Base-by-base conservation (phyloP, 1,140 invertebrate genomes). In the Ganaspis sp. region DNA sequence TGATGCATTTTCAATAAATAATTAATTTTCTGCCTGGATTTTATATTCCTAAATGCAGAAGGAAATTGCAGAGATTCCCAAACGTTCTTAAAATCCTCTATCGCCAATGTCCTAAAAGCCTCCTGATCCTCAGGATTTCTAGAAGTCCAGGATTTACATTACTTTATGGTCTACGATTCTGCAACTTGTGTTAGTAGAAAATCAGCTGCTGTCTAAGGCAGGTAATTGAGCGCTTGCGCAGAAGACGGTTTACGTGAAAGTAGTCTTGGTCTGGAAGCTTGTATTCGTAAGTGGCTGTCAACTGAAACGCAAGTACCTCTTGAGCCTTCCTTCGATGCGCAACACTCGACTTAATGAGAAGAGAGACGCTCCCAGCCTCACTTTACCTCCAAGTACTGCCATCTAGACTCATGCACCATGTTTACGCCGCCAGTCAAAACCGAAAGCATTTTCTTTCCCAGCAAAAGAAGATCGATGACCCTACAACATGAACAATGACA, bases 301-400 rank as follows among this genome's bases (percentile, higher is more conserved):
- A 79, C 78, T 84, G 84, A 83, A 84, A 84, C 85, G 86, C 81
- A 84, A 88, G 84, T 89, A 83, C 86, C 84, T 84, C 87, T 90
- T 83, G 88, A 88, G 87, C 84, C 85, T 87, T 83, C 83, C 85
- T 81, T 83, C 85, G 87, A 87, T 87, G 87, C 88, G 87, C 88
- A 87, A 89, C 89, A 90, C 89, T 90, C 87, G 88, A 83, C 84
- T 88, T 89, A 89, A 89, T 90, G 87, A 90, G 88, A 87, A 85
- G 84, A 89, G 86, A 87, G 86, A 86, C 82, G 83, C 81, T 78
- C 77, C 83, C 79, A 84, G 78, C 79, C 78, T 75, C 40, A 73
- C 77, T 81, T 85, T 83, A 80, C 79, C 80, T 81, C 84, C 80
- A 72, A 77, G 75, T 81, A 29, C 38, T 69, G 29, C 53, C 73